Base-by-base conservation (phyloP, 2,113 vertebrate species). In the Sula dactylatra region DNA sequence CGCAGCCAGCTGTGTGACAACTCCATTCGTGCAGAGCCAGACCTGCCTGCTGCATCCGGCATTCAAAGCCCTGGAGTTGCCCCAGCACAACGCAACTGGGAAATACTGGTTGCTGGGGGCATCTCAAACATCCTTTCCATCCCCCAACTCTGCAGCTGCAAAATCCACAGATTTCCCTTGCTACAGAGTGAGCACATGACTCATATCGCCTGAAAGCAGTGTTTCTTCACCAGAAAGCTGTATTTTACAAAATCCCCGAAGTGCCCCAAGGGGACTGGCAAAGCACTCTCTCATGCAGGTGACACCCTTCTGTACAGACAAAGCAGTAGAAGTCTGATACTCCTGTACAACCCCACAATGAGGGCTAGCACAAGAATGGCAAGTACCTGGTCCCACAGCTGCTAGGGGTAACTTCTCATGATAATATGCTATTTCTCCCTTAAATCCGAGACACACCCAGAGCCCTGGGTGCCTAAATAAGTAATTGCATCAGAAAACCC, bases 131-230 rank as follows among this genome's bases (percentile, higher is more conserved):
- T 27, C 13, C 24, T 42, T 61, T 14, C 18, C n/a, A 67, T 22
- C 22, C 42, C 24, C 34, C 40, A 79, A 47, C 17, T 18, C 50
- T 0, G 2, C 27, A 74, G 27, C 34, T 80, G 36, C 6, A 25
- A 88, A 78, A 69, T 10, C 6, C 8, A 8, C 45, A 36, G 4
- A 2, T 45, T 69, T 65, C 31, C 55, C 76, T 45, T 54, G 17
- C 79, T 62, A 65, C 8, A n/a, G 24, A 67, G 50, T 1, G 20
- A 91, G 20, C 14, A 45, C 3, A 4, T 22, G 10, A 76, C 11
- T 40, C 3, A 0, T 15, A 14, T 3, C 11, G 5, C 17, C 67
- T 8, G 9, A 73, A 77, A 88, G 38, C 14, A 40, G 10, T 0
- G 0, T 52, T 83, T 81, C 42, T 58, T 81, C 50, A 76, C 18